These are phyloP conservation scores for Polyommatus icarus DNA, from an alignment of 2,888 invertebrate genomes.

Conservation along the genomic window DNA sequence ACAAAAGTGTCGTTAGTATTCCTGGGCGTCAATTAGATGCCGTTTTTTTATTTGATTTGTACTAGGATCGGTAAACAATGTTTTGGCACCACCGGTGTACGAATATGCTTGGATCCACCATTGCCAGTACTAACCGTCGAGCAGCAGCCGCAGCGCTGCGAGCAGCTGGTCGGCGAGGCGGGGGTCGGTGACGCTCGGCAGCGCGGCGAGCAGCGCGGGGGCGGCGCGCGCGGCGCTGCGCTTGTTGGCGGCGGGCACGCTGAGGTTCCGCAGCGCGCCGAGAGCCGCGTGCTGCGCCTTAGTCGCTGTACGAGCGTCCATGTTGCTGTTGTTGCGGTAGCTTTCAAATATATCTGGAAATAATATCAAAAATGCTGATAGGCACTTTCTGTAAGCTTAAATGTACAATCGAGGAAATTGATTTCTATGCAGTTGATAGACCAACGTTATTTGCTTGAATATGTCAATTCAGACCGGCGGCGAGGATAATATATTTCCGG, in stretches of 20 bases:
- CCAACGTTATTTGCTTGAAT: too few relatives aligned
- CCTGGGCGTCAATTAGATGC: too few relatives aligned
- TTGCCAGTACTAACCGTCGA: slow-evolving; percentile 83
- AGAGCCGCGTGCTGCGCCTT: slow-evolving; percentile 86
- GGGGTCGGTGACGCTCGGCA: slow-evolving; percentile 85
- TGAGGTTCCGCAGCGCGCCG: slow-evolving; percentile 89
- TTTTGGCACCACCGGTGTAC: too few relatives aligned
- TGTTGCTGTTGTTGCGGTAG: slow-evolving; percentile 51
- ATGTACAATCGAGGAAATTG: too few relatives aligned
- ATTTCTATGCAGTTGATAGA: too few relatives aligned
- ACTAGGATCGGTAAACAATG: too few relatives aligned
- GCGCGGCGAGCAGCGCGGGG: slow-evolving; percentile 82
- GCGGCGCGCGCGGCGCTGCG: slow-evolving; percentile 80
- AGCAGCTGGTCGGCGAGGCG: slow-evolving; percentile 93
- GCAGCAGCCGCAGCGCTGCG: slow-evolving; percentile 91
- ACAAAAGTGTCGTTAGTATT: too few relatives aligned
- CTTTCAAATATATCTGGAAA: slow-evolving; percentile 63
- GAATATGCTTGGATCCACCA: too few relatives aligned
- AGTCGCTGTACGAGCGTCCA: slow-evolving; percentile 49
- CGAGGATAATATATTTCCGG: too few relatives aligned
- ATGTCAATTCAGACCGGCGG: too few relatives aligned
- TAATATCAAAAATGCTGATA: background rate
- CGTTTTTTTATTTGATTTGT: too few relatives aligned
- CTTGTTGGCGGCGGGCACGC: slow-evolving; percentile 88
- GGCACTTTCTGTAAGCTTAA: too few relatives aligned